Evolutionary conservation across 2,797 vertebrate species (phyloP).

Genomic region (Podarcis siculus): DNA sequence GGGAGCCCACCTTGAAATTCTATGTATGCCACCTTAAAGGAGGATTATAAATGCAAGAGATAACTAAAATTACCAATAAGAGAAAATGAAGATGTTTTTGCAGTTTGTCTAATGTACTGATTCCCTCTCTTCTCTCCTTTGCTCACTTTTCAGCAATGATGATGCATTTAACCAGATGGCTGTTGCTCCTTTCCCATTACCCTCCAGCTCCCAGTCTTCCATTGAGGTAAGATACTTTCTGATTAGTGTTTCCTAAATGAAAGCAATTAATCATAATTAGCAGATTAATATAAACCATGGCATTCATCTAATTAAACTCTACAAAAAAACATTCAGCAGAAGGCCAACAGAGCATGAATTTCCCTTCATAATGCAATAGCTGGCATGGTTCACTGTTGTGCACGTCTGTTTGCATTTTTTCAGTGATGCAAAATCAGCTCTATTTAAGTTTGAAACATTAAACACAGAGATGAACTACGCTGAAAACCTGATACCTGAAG

Average conservation of each 20-base stretch:
- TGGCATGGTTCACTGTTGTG: neutral
- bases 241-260: constrained; percentile 30
- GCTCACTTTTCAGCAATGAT: constrained; percentile 81
- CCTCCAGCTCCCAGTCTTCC: constrained; percentile 72
- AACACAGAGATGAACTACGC: neutral
- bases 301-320: constrained; percentile 45
- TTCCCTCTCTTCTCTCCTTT: constrained; percentile 17
- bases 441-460: neutral
- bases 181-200: constrained; percentile 82
- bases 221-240: constrained; percentile 80
- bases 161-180: constrained; percentile 93
- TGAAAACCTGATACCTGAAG: neutral
- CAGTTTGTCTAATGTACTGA: neutral
- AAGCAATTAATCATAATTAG: constrained; percentile 51
- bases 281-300: constrained; percentile 10
- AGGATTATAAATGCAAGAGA: neutral
- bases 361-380: constrained; percentile 8
- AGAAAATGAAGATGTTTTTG: neutral
- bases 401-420: neutral
- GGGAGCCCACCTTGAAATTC: neutral
- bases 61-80: constrained; percentile 10
- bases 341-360: constrained; percentile 23
- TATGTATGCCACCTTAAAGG: neutral
- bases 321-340: neutral
- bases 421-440: neutral